Evolutionary conservation across 2,113 vertebrate genomes (phyloP).

Genomic region (Microcebus tavaratra): DNA sequence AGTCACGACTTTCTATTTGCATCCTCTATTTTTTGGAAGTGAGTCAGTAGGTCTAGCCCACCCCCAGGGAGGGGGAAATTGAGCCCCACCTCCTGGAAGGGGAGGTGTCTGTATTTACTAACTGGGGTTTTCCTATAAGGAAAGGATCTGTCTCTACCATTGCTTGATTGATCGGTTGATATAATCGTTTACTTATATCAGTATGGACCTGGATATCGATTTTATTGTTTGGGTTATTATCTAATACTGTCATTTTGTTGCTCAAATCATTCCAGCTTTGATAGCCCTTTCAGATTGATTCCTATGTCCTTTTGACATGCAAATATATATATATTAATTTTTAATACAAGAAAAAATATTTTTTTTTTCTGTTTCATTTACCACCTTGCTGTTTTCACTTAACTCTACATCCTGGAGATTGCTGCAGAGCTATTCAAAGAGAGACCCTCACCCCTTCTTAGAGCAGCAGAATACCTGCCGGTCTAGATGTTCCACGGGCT

Average conservation of each 20-base stretch:
- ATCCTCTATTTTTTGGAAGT: not conserved
- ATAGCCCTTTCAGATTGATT: not conserved
- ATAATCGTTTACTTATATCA: not conserved
- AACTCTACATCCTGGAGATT: not conserved
- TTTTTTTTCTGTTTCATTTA: not conserved
- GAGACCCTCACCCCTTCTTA: not conserved
- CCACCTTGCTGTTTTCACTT: not conserved
- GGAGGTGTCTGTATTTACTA: not conserved
- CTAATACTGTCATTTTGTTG: not conserved
- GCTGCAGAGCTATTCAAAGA: not conserved
- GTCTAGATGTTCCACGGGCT: fast-evolving
- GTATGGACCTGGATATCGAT: too few relatives aligned
- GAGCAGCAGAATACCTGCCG: not conserved
- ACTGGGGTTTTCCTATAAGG: not conserved
- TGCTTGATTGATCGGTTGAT: not conserved
- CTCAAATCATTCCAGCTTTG: not conserved
- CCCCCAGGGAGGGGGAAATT: not conserved
- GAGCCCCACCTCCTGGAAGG: not conserved
- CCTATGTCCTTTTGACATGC: not conserved
- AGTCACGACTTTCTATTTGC: too few relatives aligned
- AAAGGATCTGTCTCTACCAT: too few relatives aligned
- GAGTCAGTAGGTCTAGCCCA: too few relatives aligned
- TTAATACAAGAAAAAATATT: too few relatives aligned
- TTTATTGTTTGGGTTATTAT: not conserved
- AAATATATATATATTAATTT: not conserved